Percentiles rank a stretch among this genome's conserved stretches.
Conservation (phyloP, 2,888 invertebrate species). For the Seira sanloemensis region DNA sequence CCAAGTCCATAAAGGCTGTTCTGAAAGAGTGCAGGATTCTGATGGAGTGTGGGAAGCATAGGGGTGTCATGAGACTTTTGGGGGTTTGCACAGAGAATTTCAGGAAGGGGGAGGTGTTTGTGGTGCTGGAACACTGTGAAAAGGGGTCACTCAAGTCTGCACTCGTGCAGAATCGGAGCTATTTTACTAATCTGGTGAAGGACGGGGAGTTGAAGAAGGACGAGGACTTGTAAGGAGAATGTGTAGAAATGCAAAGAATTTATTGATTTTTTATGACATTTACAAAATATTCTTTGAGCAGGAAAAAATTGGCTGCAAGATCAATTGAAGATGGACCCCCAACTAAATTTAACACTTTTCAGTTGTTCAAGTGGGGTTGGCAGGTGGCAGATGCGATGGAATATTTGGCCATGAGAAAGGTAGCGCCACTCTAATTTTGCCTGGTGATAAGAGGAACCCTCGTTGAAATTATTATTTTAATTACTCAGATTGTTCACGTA, state of each 20-base stretch:
- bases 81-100: constrained; percentile 43
- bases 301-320: no score
- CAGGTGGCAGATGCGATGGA: constrained; percentile 34
- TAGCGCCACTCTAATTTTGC: no score
- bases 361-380: constrained; percentile 43
- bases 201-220: constrained; percentile 20
- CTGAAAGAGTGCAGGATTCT: constrained; percentile 28
- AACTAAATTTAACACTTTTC: constrained; percentile 29
- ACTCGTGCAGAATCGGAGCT: constrained; percentile 14
- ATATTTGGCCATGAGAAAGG: constrained; percentile 32
- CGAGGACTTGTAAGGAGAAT: constrained; percentile 20
- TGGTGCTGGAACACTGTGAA: constrained; percentile 30
- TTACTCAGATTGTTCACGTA: constrained; percentile 8
- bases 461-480: neutral
- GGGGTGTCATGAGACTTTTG: constrained; percentile 25
- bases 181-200: constrained; percentile 34
- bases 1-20: constrained; percentile 8
- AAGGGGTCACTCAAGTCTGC: constrained; percentile 20
- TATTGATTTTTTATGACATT: no score
- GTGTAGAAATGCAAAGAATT: no score
- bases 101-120: constrained; percentile 16
- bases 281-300: no score
- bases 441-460: no score
- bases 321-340: no score
- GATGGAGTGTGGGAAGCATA: constrained; percentile 21